phyloP scores from a whole-genome alignment of 2,888 invertebrate species.

The Microplitis deprimator region DNA sequence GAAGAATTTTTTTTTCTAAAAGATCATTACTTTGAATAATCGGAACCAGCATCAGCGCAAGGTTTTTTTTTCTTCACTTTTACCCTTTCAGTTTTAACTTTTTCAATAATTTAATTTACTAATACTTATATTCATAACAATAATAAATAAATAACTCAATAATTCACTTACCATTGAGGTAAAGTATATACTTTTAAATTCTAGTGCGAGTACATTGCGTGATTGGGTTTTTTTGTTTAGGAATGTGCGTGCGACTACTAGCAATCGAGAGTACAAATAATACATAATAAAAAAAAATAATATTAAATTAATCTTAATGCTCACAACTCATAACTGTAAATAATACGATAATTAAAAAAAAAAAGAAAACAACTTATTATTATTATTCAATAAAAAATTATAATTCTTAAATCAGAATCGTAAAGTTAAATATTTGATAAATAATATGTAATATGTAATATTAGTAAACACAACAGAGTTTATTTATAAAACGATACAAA shows the following conservation, averaged over 20 bases:
- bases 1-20: too few species aligned
- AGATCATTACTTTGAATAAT: too few species aligned
- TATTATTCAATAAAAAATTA: too few species aligned
- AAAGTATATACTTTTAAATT: not conserved
- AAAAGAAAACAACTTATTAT: too few species aligned
- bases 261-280: not conserved
- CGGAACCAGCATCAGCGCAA: too few species aligned
- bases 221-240: not conserved
- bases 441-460: too few species aligned
- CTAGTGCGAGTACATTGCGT: not conserved
- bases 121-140: not conserved
- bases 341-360: not conserved
- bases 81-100: not conserved
- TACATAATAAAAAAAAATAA: not conserved
- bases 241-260: not conserved
- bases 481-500: too few species aligned
- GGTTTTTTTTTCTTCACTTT: too few species aligned
- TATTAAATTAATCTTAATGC: not conserved
- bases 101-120: not conserved
- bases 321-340: not conserved
- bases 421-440: too few species aligned
- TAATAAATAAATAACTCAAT: not conserved
- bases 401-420: too few species aligned
- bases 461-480: too few species aligned
- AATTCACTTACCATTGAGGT: not conserved